Evolutionary conservation across 2,113 vertebrate species (phyloP).

Genomic region (Hippocampus mohnikei): DNA sequence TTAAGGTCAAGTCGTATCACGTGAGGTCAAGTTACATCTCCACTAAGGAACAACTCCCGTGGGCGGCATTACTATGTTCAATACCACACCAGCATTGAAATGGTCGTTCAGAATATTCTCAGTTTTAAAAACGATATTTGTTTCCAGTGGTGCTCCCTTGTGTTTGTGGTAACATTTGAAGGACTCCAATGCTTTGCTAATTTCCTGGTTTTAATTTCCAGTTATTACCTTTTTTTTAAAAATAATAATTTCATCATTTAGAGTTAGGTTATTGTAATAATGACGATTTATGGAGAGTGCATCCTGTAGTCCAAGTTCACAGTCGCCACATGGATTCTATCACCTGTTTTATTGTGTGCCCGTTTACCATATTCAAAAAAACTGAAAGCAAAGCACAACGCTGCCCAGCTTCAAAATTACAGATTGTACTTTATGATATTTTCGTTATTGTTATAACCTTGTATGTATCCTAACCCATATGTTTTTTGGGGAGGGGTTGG

Average conservation of each 20-base stretch:
- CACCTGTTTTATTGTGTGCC: constrained; percentile 23
- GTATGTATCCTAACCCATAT: constrained; percentile 10
- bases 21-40: no score
- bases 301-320: constrained; percentile 2
- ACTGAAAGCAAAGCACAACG: constrained; percentile 22
- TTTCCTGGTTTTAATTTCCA: background rate
- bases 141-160: background rate
- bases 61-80: no score
- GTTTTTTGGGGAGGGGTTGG: constrained; percentile 2
- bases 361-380: constrained; percentile 11
- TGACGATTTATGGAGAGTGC: background rate
- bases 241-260: constrained; percentile 6
- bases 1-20: no score
- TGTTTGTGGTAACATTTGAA: constrained; percentile 6
- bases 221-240: constrained; percentile 14
- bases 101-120: background rate
- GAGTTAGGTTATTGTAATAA: background rate
- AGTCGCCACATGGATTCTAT: constrained; percentile 1
- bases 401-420: constrained; percentile 22
- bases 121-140: background rate
- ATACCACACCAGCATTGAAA: no score
- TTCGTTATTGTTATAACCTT: constrained; percentile 24
- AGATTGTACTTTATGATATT: constrained; percentile 31
- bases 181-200: background rate
- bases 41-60: no score